A percentile compares a stretch with the other conserved stretches of the same genome.
Evolutionary conservation across 2,797 vertebrate genomes (phyloP).

Genomic region (Eulemur mongoz): DNA sequence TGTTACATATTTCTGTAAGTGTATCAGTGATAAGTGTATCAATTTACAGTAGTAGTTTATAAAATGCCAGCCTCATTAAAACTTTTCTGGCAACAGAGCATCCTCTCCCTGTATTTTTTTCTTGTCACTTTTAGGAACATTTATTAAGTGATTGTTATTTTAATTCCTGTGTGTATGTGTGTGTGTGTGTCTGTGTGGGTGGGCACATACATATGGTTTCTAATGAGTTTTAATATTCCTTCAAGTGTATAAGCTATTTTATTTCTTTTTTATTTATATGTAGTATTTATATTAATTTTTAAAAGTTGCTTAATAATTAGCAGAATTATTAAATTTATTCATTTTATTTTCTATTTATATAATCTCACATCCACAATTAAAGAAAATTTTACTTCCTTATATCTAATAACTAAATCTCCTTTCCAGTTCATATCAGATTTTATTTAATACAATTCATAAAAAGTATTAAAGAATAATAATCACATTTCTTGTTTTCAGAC

Average conservation of each 20-base stretch:
- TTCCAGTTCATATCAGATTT: background rate
- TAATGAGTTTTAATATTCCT: background rate
- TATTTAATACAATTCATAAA: background rate
- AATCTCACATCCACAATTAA: background rate
- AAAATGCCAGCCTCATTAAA: background rate
- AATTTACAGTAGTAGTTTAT: background rate
- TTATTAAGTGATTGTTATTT: background rate
- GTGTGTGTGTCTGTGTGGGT: background rate
- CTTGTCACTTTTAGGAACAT: background rate
- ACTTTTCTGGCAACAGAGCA: background rate
- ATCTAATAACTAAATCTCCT: background rate
- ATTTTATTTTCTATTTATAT: background rate
- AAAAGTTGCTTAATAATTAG: background rate
- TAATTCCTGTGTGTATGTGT: too few species aligned
- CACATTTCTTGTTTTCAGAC: background rate
- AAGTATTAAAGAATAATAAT: background rate
- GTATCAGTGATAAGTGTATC: background rate
- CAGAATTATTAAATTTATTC: background rate
- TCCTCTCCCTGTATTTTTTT: background rate
- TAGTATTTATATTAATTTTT: background rate
- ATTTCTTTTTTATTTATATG: background rate
- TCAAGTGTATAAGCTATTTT: background rate
- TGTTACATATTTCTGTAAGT: background rate
- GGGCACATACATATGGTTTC: background rate
- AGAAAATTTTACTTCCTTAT: background rate